phyloP scores from a whole-genome alignment of 2,113 vertebrate genomes.

The Azemiops feae region DNA sequence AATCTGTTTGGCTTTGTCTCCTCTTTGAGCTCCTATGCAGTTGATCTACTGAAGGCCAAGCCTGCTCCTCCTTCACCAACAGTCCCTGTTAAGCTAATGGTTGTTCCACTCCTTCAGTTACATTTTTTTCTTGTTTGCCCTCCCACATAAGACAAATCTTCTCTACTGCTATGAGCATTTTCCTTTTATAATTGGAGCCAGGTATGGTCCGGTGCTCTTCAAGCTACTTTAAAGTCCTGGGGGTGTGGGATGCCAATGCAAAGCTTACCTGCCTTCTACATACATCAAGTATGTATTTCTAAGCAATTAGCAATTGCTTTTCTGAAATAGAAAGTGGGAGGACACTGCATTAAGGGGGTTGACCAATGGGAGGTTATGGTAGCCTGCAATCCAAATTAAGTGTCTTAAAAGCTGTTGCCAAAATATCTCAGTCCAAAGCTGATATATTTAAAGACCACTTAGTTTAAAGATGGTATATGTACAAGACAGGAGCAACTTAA shows the following conservation, averaged over 20 bases:
- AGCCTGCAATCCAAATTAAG: not conserved
- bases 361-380: not conserved
- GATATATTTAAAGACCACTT: not conserved
- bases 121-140: not conserved
- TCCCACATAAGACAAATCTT: not conserved
- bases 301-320: not conserved
- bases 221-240: not conserved
- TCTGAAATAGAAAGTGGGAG: not conserved
- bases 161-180: not conserved
- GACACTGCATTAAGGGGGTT: not conserved
- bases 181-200: not conserved
- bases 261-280: not conserved
- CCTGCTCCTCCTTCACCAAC: not conserved
- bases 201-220: not conserved
- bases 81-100: not conserved
- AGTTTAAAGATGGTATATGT: not conserved
- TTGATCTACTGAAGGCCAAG: not conserved
- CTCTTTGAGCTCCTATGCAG: not conserved
- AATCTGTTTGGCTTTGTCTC: not conserved
- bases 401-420: not conserved
- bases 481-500: not conserved
- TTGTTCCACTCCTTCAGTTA: not conserved
- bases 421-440: not conserved
- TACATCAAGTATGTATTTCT: not conserved
- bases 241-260: not conserved